Evolutionary conservation across 1,140 invertebrate genomes (phyloP).

Genomic region (Penaeus japonicus): DNA sequence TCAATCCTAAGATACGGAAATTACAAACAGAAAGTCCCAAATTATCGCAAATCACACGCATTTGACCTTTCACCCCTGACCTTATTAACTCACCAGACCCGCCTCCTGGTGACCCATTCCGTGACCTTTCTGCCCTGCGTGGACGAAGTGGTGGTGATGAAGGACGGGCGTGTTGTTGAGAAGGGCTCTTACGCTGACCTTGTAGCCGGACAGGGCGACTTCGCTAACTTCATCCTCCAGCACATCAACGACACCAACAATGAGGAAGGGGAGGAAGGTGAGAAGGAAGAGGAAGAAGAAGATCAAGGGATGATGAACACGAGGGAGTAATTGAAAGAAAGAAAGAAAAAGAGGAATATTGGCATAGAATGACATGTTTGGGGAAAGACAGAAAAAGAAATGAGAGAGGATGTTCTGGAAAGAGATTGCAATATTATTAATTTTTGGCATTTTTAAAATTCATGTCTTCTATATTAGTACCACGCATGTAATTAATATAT

Average conservation of each 20-base stretch:
- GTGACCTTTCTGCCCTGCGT: conserved; percentile 61
- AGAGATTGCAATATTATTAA: too few species aligned
- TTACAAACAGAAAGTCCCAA: too few species aligned
- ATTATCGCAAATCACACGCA: too few species aligned
- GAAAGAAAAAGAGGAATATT: not conserved
- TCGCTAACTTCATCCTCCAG: conserved; percentile 46
- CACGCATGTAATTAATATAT: too few species aligned
- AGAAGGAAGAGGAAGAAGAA: not conserved
- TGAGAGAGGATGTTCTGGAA: too few species aligned
- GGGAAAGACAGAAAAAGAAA: too few species aligned
- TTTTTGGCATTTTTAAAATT: too few species aligned
- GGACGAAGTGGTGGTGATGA: conserved; percentile 4
- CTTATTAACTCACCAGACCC: conserved; percentile 68
- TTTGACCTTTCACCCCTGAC: too few species aligned
- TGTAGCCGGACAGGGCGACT: conserved; percentile 30
- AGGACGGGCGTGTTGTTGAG: not conserved
- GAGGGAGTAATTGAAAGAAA: not conserved
- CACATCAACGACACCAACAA: conserved; percentile 3
- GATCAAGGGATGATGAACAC: not conserved
- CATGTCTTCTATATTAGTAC: too few species aligned
- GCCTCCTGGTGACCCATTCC: conserved; percentile 80
- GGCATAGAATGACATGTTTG: too few species aligned
- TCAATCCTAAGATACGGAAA: too few species aligned
- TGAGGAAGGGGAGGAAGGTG: not conserved
- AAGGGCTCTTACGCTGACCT: conserved; percentile 34